These are phyloP conservation scores for Drosophila sechellia DNA, from an alignment of 1,140 invertebrate genomes.

Conservation along the genomic window DNA sequence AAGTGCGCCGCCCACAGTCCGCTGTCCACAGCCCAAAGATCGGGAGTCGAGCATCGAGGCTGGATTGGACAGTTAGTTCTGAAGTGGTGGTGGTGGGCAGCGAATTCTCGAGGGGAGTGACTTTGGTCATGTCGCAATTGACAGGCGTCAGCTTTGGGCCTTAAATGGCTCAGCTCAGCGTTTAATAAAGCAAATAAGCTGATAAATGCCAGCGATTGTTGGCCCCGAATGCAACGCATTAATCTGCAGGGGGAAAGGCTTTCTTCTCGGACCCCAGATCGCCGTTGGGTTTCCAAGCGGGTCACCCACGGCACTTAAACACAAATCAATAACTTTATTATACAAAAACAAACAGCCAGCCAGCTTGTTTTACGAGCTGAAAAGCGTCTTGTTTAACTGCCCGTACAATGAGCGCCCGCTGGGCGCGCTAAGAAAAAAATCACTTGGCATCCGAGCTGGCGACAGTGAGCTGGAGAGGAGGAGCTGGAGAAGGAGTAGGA, in stretches of 20 bases:
- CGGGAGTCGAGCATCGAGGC: neutral
- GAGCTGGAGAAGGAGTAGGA: conserved; percentile 6
- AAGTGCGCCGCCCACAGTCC: conserved; percentile 66
- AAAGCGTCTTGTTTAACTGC: conserved; percentile 82
- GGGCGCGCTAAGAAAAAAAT: conserved; percentile 77
- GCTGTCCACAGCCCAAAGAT: conserved; percentile 6
- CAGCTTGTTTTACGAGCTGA: conserved; percentile 76
- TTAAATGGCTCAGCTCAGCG: conserved; percentile 57
- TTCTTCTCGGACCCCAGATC: conserved; percentile 8
- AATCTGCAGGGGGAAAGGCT: conserved; percentile 47
- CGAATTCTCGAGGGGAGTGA: conserved; percentile 33
- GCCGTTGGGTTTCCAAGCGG: neutral
- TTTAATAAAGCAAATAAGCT: conserved; percentile 78
- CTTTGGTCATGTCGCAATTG: conserved; percentile 76
- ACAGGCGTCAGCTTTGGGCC: conserved; percentile 67
- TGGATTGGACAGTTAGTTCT: too few relatives aligned
- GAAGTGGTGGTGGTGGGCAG: neutral
- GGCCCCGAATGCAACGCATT: conserved; percentile 55
- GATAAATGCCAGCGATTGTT: conserved; percentile 46
- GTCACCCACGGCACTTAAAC: conserved; percentile 77
- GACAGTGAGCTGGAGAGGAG: conserved; percentile 40
- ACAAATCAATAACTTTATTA: conserved; percentile 83
- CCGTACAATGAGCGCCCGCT: conserved; percentile 75
- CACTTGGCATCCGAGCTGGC: conserved; percentile 57
- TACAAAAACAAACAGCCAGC: conserved; percentile 37